Evolutionary conservation across 2,888 invertebrate genomes (phyloP).

Genomic region (Isoperla grammatica): DNA sequence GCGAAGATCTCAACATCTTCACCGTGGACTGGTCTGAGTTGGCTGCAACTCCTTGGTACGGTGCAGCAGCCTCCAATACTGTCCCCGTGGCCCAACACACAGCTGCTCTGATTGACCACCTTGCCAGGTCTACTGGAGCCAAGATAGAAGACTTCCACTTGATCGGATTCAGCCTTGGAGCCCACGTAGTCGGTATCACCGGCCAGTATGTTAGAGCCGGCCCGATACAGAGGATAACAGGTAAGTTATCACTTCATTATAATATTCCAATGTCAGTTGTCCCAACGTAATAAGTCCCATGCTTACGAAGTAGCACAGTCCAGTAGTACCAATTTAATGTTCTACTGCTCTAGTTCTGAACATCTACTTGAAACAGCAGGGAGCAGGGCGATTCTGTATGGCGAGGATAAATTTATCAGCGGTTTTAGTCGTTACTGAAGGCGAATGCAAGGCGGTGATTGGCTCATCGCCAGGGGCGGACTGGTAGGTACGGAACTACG

Average conservation of each 20-base stretch:
- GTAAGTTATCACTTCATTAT: slow-evolving; percentile 3
- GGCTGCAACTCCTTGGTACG: slow-evolving; percentile 28
- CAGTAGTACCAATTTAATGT: no score
- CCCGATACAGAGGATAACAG: slow-evolving; percentile 20
- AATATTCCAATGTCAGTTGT: no score
- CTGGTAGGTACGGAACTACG: no score
- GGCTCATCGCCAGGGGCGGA: no score
- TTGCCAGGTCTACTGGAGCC: slow-evolving; percentile 22
- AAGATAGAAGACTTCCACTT: slow-evolving; percentile 24
- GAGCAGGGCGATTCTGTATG: no score
- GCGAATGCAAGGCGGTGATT: no score
- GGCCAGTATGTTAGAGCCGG: slow-evolving; percentile 18
- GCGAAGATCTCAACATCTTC: slow-evolving; percentile 27
- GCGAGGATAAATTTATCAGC: no score
- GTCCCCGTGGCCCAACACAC: slow-evolving; percentile 21
- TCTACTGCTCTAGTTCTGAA: no score
- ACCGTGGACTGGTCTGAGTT: slow-evolving; percentile 27
- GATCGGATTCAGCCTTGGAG: slow-evolving; percentile 30
- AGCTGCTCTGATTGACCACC: slow-evolving; percentile 22
- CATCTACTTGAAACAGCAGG: no score
- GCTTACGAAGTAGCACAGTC: no score
- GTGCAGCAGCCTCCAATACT: slow-evolving; percentile 27
- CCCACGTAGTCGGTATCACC: slow-evolving; percentile 28
- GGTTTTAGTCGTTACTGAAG: no score
- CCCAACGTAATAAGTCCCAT: no score